phyloP scores from a whole-genome alignment of 2,888 invertebrate species.

The Harmothoe impar region DNA sequence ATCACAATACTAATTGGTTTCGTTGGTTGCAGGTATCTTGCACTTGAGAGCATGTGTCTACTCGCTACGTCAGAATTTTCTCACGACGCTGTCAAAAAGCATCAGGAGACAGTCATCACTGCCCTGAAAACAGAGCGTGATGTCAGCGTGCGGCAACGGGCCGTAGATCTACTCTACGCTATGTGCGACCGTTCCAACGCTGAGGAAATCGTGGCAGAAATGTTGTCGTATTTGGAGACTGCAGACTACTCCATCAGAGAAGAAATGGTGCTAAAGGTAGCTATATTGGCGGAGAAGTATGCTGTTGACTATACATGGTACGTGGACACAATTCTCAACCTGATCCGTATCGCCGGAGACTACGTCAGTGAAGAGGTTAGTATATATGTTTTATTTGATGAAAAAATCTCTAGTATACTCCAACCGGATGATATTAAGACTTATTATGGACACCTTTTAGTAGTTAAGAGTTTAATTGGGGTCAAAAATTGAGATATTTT shows the following conservation, averaged over 20 bases:
- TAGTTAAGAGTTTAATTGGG: no score
- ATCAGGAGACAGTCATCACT: conserved; percentile 99
- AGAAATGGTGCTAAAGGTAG: conserved; percentile 99
- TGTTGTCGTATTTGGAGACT: conserved; percentile 99
- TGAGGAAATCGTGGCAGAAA: conserved; percentile 99
- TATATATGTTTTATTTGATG: conserved; percentile 2
- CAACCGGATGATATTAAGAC: no score
- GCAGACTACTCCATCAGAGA: conserved; percentile 99
- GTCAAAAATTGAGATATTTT: no score
- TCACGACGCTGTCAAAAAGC: conserved; percentile 99
- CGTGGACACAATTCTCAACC: conserved; percentile 97
- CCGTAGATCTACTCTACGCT: conserved; percentile 98
- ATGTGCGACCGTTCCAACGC: conserved; percentile 99
- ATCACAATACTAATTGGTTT: no score
- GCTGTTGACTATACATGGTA: conserved; percentile 99
- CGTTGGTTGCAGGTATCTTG: conserved; percentile 88
- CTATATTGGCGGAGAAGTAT: conserved; percentile 99
- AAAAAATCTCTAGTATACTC: no score
- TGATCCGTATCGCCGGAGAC: conserved; percentile 99
- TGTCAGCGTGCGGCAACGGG: conserved; percentile 98
- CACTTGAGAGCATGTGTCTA: conserved; percentile 99
- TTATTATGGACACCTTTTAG: no score
- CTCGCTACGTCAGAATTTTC: conserved; percentile 99
- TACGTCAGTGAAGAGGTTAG: conserved; percentile 98
- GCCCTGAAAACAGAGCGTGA: conserved; percentile 99